Base-by-base conservation (phyloP, 1,140 invertebrate genomes). In the Panagrolaimus sp. region DNA sequence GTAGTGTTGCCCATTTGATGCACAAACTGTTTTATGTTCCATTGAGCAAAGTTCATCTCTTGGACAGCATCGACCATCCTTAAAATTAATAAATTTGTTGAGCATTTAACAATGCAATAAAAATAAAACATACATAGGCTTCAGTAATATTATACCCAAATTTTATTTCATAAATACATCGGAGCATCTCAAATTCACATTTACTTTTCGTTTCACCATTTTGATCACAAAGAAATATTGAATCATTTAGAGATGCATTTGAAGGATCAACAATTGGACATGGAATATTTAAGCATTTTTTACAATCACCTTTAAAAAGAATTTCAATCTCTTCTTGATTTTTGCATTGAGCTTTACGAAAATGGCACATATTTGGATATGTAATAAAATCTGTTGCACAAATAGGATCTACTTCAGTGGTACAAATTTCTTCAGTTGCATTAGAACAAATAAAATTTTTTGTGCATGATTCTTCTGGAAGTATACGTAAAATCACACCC, bases 141-240 rank as follows among this genome's bases (percentile, higher is more conserved):
- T 61, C 65, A 23, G 77, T 80, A 46, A 78, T 70, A 45, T 79
- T 81, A 31, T 82, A 76, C 23, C 78, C 78, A 63, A 71, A 73
- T 45, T 76, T 72, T 7, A 72, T 70, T 46, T 79, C 72, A 65
- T 73, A 74, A 62, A 79, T 74, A 51, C 78, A 79, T 5, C 76
- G 69, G 7, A 79, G 45, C 79, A 81, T 81, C 46, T 79, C 72
- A 57, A 82, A 79, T 71, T 79, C 78, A 67, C 78, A 79, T 16
- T 67, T 63, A 66, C 23, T 66, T 38, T 74, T 72, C 4, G 78
- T 81, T n/a, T 81, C 73, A 14, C 77, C 79, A 31, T 72, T 72
- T 61, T 78, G 73, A 48, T 82, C 77, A 63, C 78, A 79, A 20
- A 81, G 67, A 64, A 81, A 79, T 9, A 71, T 44, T 13, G 66